Evolutionary conservation across 2,113 vertebrate genomes (phyloP).

Genomic region (Syrmaticus mikado): DNA sequence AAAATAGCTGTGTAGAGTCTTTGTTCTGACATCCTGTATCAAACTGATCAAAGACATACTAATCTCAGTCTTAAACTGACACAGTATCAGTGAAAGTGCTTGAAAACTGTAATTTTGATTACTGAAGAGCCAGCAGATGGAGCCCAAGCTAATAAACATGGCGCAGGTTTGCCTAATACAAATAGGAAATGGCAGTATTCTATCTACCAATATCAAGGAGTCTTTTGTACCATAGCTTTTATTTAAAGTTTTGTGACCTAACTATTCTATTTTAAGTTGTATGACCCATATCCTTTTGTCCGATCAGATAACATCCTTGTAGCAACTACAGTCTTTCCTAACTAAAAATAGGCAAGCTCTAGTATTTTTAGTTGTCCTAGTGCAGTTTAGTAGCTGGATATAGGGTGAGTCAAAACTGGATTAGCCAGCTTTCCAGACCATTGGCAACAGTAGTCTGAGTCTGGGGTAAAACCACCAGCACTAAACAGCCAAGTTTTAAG

Average conservation of each 20-base stretch:
- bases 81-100: neutral
- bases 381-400: constrained; percentile 54
- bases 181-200: neutral
- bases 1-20: neutral
- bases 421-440: constrained; percentile 44
- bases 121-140: constrained; percentile 65
- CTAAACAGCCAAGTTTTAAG: neutral
- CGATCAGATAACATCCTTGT: constrained; percentile 46
- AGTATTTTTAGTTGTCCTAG: constrained; percentile 66
- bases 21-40: neutral
- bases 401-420: constrained; percentile 49
- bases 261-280: constrained; percentile 3
- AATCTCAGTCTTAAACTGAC: neutral
- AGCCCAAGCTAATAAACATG: constrained; percentile 56
- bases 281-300: constrained; percentile 59
- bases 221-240: neutral
- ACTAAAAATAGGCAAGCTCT: constrained; percentile 62
- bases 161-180: neutral
- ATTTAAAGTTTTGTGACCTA: neutral
- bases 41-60: neutral
- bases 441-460: neutral
- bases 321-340: constrained; percentile 28
- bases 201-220: neutral
- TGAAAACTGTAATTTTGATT: neutral
- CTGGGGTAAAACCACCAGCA: neutral